These are phyloP conservation scores for Henricia sp. DNA, from an alignment of 53 echinoderm and acorn worm genomes.

Conservation along the genomic window DNA sequence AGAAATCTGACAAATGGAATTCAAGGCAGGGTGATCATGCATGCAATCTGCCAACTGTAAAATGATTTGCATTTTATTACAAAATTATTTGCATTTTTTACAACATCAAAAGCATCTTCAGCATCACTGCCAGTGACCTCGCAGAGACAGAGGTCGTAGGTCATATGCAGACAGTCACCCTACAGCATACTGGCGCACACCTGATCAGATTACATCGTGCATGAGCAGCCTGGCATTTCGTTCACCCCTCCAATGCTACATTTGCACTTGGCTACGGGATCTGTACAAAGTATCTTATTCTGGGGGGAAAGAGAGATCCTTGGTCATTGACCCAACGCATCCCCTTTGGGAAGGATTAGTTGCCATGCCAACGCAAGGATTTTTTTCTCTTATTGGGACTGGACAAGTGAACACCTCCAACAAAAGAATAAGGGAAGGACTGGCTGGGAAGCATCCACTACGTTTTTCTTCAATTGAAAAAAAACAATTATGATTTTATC, in stretches of 20 bases:
- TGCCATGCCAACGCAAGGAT: conserved; percentile 39
- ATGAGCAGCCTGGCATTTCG: conserved; percentile 43
- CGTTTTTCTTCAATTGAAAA: neutral
- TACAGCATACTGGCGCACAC: conserved; percentile 28
- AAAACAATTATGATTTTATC: too few relatives aligned
- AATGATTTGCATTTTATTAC: neutral
- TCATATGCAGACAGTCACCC: conserved; percentile 52
- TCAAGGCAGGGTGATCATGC: too few relatives aligned
- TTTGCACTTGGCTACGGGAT: conserved; percentile 1
- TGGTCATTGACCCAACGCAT: conserved; percentile 51
- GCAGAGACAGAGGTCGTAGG: conserved; percentile 29
- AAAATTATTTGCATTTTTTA: neutral
- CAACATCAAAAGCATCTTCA: neutral
- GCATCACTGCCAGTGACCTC: conserved; percentile 15
- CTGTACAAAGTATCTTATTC: neutral
- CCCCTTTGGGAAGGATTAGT: conserved; percentile 58
- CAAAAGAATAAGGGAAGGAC: neutral
- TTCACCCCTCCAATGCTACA: conserved; percentile 28
- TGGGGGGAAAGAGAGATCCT: neutral
- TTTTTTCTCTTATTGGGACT: neutral
- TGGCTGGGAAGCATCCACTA: too few relatives aligned
- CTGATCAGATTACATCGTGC: conserved; percentile 53
- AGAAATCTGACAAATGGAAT: neutral
- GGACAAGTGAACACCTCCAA: neutral
- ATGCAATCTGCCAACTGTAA: too few relatives aligned